Conservation (phyloP, 1,140 invertebrate species). For the Rhysida immarginata region DNA sequence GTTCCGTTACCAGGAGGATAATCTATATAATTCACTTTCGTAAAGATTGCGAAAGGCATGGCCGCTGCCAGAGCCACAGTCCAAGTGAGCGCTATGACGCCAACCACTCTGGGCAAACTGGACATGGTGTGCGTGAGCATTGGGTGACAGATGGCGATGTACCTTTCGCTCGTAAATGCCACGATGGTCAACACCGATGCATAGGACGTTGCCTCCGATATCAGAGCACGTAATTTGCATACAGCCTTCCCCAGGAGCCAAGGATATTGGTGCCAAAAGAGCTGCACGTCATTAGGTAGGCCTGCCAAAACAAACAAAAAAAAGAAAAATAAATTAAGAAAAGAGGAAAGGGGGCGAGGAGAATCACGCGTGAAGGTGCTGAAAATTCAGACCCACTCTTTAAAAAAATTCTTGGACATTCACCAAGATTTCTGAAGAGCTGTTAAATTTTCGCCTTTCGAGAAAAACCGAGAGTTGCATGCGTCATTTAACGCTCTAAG, state of each 20-base stretch:
- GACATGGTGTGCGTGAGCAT: constrained; percentile 59
- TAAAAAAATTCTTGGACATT: too few relatives aligned
- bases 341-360: too few relatives aligned
- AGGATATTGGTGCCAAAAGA: constrained; percentile 36
- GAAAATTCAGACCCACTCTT: too few relatives aligned
- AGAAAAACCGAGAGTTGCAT: too few relatives aligned
- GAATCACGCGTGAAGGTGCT: too few relatives aligned
- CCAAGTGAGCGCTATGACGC: constrained; percentile 67
- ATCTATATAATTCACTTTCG: constrained; percentile 19
- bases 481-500: too few relatives aligned
- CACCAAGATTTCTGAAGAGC: too few relatives aligned
- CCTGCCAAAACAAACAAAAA: constrained; percentile 9
- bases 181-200: constrained; percentile 72
- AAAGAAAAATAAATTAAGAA: constrained; percentile 15
- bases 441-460: too few relatives aligned
- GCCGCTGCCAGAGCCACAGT: constrained; percentile 54
- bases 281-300: constrained; percentile 15
- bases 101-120: constrained; percentile 56
- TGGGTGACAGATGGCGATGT: constrained; percentile 83
- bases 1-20: constrained; percentile 3
- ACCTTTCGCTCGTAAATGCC: constrained; percentile 62
- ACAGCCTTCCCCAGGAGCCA: constrained; percentile 35
- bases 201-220: constrained; percentile 29
- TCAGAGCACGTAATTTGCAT: constrained; percentile 32
- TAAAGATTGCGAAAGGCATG: constrained; percentile 51